Evolutionary conservation across 2,113 vertebrate species (phyloP).

Genomic region (Amazona guildingii): DNA sequence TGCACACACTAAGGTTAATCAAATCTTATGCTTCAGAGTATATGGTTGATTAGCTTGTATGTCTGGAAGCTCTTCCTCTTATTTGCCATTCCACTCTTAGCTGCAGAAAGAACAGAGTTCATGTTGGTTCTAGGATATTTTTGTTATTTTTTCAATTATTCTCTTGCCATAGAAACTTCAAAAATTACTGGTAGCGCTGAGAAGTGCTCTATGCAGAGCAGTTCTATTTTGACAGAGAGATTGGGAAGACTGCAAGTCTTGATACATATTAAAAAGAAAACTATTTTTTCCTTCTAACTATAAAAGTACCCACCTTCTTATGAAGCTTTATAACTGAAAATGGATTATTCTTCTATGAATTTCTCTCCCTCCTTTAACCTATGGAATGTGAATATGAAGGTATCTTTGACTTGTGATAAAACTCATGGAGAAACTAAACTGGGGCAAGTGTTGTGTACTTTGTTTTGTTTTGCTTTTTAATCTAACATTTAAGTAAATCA

Average conservation of each 20-base stretch:
- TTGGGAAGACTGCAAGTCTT: not conserved
- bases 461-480: not conserved
- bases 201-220: not conserved
- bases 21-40: conserved; percentile 43
- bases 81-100: conserved; percentile 33
- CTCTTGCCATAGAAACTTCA: not conserved
- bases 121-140: not conserved
- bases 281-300: not conserved
- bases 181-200: not conserved
- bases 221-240: not conserved
- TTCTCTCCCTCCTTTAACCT: not conserved
- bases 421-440: not conserved
- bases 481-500: not conserved
- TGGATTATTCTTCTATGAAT: not conserved
- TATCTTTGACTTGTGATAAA: not conserved
- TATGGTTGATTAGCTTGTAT: conserved; percentile 32
- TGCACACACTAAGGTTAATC: conserved; percentile 34
- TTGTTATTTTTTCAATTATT: not conserved
- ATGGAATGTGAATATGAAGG: not conserved
- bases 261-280: not conserved
- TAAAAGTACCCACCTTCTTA: not conserved
- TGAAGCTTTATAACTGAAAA: not conserved
- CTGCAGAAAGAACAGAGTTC: conserved; percentile 3
- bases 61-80: conserved; percentile 6
- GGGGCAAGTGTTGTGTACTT: rapidly evolving